These are phyloP conservation scores for Hemitrygon akajei DNA, from an alignment of 2,797 vertebrate species.

Conservation along the genomic window DNA sequence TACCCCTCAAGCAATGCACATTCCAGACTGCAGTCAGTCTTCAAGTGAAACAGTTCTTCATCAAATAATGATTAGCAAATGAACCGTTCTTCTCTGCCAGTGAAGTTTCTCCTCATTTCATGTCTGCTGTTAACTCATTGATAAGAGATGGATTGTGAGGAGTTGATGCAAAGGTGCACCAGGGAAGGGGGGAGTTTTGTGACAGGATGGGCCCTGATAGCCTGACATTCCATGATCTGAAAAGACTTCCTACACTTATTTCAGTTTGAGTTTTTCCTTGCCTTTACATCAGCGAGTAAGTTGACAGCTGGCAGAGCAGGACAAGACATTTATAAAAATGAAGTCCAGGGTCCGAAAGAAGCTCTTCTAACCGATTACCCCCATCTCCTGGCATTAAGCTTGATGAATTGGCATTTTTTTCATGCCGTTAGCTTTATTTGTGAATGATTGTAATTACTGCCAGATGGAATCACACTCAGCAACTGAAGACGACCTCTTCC, in stretches of 20 bases:
- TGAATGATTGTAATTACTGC: conserved; percentile 28
- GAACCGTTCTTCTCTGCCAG: too few species aligned
- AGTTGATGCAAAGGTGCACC: background rate
- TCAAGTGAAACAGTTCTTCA: background rate
- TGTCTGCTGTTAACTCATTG: too few species aligned
- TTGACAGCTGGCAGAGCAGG: background rate
- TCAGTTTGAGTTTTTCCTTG: background rate
- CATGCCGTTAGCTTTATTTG: conserved; percentile 1
- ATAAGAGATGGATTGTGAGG: background rate
- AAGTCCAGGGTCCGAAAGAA: background rate
- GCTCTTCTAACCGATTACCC: background rate
- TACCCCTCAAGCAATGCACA: too few species aligned
- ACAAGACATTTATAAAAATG: background rate
- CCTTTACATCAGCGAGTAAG: background rate
- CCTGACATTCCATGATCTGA: background rate
- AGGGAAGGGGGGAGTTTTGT: too few species aligned
- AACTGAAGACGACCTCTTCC: background rate
- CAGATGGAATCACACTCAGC: conserved; percentile 12
- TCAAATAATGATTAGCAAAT: too few species aligned
- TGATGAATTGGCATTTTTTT: background rate
- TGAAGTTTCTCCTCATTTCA: too few species aligned
- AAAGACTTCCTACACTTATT: background rate
- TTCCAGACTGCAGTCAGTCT: background rate
- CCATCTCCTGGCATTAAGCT: background rate
- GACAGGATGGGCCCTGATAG: background rate